These are phyloP conservation scores for Maconellicoccus hirsutus DNA, from an alignment of 1,140 invertebrate genomes.

Conservation along the genomic window DNA sequence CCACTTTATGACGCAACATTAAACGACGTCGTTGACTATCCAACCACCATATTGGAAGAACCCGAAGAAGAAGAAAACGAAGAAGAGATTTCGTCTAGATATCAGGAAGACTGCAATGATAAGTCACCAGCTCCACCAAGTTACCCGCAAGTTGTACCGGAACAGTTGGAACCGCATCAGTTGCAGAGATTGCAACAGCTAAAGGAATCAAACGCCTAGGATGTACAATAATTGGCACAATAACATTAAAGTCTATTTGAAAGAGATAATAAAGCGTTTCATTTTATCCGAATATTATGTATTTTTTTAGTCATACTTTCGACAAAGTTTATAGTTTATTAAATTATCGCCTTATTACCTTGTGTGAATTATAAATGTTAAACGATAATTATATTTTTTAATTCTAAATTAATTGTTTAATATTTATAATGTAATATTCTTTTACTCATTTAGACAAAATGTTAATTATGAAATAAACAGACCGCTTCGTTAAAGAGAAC, in stretches of 20 bases:
- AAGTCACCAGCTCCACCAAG: slow-evolving; percentile 25
- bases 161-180: slow-evolving; percentile 72
- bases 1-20: slow-evolving; percentile 6
- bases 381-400: neutral
- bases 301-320: neutral
- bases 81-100: slow-evolving; percentile 18
- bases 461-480: no score
- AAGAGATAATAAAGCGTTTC: neutral
- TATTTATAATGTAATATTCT: neutral
- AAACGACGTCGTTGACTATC: neutral
- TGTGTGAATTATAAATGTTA: neutral
- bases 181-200: slow-evolving; percentile 68
- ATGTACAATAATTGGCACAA: neutral
- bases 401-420: neutral
- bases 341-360: neutral
- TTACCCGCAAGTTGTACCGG: slow-evolving; percentile 44
- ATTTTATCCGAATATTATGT: neutral
- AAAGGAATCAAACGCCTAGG: slow-evolving; percentile 79
- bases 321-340: neutral
- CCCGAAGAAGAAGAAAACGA: slow-evolving; percentile 26
- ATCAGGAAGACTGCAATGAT: neutral
- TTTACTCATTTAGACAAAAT: neutral
- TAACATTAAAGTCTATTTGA: neutral
- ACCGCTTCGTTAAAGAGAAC: no score
- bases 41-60: slow-evolving; percentile 24